Base-by-base conservation (phyloP, 2,113 vertebrate genomes). In the Spheniscus mendiculus region DNA sequence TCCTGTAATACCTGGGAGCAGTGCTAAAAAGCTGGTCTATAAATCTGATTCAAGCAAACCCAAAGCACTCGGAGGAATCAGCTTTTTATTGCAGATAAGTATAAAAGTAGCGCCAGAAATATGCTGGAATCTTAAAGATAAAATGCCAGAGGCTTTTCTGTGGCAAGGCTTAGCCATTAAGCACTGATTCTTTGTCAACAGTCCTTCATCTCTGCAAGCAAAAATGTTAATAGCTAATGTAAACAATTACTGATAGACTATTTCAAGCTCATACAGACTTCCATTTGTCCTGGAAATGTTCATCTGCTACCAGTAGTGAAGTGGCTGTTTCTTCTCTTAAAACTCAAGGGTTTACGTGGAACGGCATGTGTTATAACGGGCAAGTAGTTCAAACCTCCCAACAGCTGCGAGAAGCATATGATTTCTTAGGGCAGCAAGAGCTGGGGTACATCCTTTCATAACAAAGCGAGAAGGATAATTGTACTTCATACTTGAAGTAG, bases 11-110 rank as follows among this genome's bases (percentile, higher is more conserved):
- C 53, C 86, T 90, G 86, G 80, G 79, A 96, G 83, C 83, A 89
- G 71, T 3, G 69, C 81, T 71, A 97, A 94, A 94, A 96, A 85
- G 42, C 62, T 94, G 89, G 63, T 80, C 74, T 56, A 73, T 93
- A 96, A 98, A 97, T 97, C 90, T 97, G 86, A 97, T 89, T 92
- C 81, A 88, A 88, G 69, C 62, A 97, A 97, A 97, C 94, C 93
- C 89, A 84, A 97, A 95, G 84, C 74, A 91, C 86, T 97, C 1
- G 0, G 87, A 97, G 65, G 88, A 96, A 97, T 91, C 91, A 55
- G 85, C 69, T 89, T 97, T 97, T 97, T 91, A 95, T 70, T 96
- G 94, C 73, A 93, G 92, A 55, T 92, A 97, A 98, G 81, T 96
- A 85, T 89, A 97, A 97, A 97, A 98, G 89, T 63, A 96, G 84